phyloP scores from a whole-genome alignment of 2,888 invertebrate genomes.

The Harpalus rubripes region DNA sequence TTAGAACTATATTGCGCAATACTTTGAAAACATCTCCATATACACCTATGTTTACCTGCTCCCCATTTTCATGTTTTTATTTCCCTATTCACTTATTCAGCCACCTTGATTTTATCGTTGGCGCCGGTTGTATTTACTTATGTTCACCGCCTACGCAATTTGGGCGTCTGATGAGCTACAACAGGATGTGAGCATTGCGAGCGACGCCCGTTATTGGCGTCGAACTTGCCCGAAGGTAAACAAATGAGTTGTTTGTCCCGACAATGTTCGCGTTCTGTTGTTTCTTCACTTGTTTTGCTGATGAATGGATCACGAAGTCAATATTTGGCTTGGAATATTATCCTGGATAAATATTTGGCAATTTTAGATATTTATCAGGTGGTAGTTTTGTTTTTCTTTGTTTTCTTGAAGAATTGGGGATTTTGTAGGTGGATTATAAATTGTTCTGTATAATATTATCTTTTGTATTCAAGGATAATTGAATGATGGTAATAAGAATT shows the following conservation, averaged over 20 bases:
- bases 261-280: constrained; percentile 1
- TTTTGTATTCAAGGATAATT: background rate
- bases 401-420: background rate
- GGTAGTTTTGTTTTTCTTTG: background rate
- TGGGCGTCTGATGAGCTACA: constrained; percentile 40
- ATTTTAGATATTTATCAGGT: constrained; percentile 31
- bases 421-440: background rate
- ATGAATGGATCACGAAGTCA: constrained; percentile 25
- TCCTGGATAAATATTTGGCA: constrained; percentile 16
- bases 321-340: constrained; percentile 34
- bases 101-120: constrained; percentile 41
- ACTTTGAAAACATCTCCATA: background rate
- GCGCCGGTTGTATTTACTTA: constrained; percentile 39
- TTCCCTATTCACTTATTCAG: constrained; percentile 14
- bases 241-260: constrained; percentile 48
- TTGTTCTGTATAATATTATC: background rate
- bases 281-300: constrained; percentile 40
- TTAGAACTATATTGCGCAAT: background rate
- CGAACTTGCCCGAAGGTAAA: constrained; percentile 29
- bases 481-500: no score
- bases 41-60: background rate
- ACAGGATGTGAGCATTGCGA: background rate
- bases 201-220: background rate
- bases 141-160: constrained; percentile 37
- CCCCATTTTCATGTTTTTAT: background rate